These are phyloP conservation scores for Balearica regulorum DNA, from an alignment of 2,797 vertebrate species.

Conservation along the genomic window DNA sequence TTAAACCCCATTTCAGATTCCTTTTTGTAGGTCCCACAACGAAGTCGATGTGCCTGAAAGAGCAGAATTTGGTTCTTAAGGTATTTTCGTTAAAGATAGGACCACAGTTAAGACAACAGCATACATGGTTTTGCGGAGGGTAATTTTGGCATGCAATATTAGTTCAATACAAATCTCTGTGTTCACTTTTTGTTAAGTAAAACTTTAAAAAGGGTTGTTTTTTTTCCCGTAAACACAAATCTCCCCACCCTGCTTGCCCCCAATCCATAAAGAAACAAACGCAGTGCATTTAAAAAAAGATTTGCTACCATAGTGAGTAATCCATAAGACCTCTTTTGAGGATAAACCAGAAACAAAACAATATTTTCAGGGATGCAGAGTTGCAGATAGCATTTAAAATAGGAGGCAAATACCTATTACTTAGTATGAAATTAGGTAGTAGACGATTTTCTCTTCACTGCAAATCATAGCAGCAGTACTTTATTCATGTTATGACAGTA, in stretches of 20 bases:
- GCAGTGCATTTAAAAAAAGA: accelerated
- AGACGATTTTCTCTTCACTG: conserved; percentile 39
- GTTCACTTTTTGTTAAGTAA: accelerated
- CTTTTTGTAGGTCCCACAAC: neutral
- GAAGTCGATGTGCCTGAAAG: accelerated
- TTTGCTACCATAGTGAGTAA: neutral
- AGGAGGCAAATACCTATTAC: neutral
- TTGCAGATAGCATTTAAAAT: neutral
- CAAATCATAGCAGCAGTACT: conserved; percentile 57
- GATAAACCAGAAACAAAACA: neutral
- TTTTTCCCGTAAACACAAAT: neutral
- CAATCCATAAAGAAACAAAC: accelerated
- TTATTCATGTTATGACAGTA: conserved; percentile 69
- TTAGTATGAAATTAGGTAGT: conserved; percentile 35
- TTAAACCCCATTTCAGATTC: neutral
- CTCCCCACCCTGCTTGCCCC: neutral
- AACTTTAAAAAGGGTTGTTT: neutral
- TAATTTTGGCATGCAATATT: accelerated
- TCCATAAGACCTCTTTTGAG: neutral
- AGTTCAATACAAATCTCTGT: neutral
- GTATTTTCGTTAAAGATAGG: neutral
- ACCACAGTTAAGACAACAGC: neutral
- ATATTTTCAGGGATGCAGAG: neutral
- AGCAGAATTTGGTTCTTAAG: neutral
- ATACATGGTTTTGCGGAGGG: accelerated